Base-by-base conservation (phyloP, 2,888 invertebrate species). In the Bombyx huttoni region DNA sequence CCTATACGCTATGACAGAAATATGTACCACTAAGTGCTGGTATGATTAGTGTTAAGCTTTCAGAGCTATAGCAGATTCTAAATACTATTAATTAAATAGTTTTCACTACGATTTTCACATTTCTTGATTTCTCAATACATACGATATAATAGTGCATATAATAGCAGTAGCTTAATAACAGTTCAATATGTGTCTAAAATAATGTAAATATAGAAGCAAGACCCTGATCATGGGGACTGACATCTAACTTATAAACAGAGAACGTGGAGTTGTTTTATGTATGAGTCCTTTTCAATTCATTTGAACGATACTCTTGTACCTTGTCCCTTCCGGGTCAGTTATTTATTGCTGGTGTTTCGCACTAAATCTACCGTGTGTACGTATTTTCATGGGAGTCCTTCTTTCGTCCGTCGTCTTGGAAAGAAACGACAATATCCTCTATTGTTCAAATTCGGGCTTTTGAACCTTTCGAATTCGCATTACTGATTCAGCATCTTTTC, bases 251-350 rank as follows among this genome's bases (percentile, higher is more conserved):
- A 73, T 72, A 70, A 70, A 65, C 67, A 69, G 61, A 55, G 63
- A 68, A 66, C 70, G 66, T 68, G 60, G 61, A 68, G 69, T 81
- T 85, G 84, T 82, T 80, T 85, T 84, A 86, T 85, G 83, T 85
- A 85, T 85, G 85, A 85, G 76, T 67, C 76, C 82, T 77, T 83
- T 85, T 81, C 85, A 83, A 85, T 85, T 85, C 84, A 85, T 86
- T 85, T 83, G 81, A 75, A 73, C 76, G 73, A 77, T 75, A 75
- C 78, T 76, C 71, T 75, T 73, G 75, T 78, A 81, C 82, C 85
- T 84, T 81, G 82, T 84, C 85, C 81, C 76, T 83, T 84, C 79
- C 81, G 84, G 83, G 78, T 82, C 81, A 82, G 77, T 85, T 84
- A 85, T 85, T 85, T 85, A 85, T 84, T 83, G 78, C 78, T 70